Conservation (phyloP, 1,140 invertebrate species). For the Sycophaga agraensis region DNA sequence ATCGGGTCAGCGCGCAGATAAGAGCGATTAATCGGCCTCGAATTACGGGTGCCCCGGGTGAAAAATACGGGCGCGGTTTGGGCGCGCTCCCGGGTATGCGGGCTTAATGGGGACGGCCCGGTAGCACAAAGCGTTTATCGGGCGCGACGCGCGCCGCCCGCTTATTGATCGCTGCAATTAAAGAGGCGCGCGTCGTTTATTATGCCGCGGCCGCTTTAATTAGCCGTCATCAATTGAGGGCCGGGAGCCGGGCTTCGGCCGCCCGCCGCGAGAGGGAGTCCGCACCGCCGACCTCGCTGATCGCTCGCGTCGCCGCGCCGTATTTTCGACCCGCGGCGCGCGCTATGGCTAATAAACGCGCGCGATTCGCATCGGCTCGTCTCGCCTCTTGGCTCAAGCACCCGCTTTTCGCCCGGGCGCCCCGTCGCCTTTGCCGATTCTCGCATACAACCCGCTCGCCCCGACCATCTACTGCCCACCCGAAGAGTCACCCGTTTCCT, state of each 20-base stretch:
- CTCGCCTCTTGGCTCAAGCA: too few species aligned
- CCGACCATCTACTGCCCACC: too few species aligned
- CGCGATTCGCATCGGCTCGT: constrained; percentile 4
- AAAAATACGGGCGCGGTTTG: too few species aligned
- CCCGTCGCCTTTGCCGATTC: too few species aligned
- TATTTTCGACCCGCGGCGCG: constrained; percentile 13
- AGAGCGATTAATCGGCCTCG: too few species aligned
- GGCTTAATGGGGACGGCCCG: not conserved
- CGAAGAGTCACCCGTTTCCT: too few species aligned
- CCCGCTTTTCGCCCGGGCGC: too few species aligned
- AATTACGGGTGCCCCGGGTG: too few species aligned
- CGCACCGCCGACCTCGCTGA: too few species aligned
- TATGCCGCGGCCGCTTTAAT: constrained; percentile 49
- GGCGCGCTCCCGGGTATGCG: too few species aligned
- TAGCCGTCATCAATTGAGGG: constrained; percentile 53
- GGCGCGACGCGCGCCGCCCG: constrained; percentile 29
- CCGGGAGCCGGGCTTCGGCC: constrained; percentile 22
- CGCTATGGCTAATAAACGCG: constrained; percentile 8
- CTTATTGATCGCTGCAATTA: constrained; percentile 55
- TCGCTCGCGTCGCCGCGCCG: not conserved
- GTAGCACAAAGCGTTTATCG: constrained; percentile 55
- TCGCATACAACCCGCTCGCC: too few species aligned
- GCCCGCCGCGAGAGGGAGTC: not conserved
- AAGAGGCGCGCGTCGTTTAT: constrained; percentile 53
- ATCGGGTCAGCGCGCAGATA: too few species aligned